Evolutionary conservation across 2,113 vertebrate genomes (phyloP), one percentile per base, ranked within the genome.

Genomic region (Fulica atra): DNA sequence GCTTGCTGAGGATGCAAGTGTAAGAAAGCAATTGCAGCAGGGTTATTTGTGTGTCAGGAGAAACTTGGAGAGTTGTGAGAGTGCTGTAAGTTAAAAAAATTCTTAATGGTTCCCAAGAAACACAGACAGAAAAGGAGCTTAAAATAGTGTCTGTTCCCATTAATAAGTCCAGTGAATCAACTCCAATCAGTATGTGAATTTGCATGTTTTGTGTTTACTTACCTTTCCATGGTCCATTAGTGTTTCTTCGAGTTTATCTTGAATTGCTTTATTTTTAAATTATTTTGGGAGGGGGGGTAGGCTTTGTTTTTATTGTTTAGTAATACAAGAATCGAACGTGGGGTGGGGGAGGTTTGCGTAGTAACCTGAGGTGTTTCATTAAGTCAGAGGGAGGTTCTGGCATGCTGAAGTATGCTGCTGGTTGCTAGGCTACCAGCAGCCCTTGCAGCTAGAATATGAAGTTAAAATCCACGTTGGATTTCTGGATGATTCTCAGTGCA

Each of bases 341-440:
- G 83, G 33, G 63, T 56, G 76, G 89, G 89, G 77, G 87, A 96
- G 77, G 93, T 74, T 83, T 59, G 63, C 88, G 59, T 72, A 78
- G 92, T 89, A 83, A 53, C 92, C 86, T 86, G 92, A 96, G 61
- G 76, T 79, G 77, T 92, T 97, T 92, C 66, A 83, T 96, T 85
- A 84, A 94, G 63, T 81, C 36, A 16, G 81, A 73, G 79, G 86
- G 78, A 96, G 88, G 59, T 77, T 94, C 96, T 97, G 88, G 89
- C 96, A 89, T 84, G 95, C 91, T 70, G 56, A 82, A 91, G 78
- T 92, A 87, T 84, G 64, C 83, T 94, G 89, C 86, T 93, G 93
- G 98, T 98, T 98, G 98, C 98, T 98, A 98, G 95, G 98, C 96
- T 97, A 98, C 98, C 73, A 68, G 46, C 70, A 97, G 88, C 88